phyloP scores from a whole-genome alignment of 2,797 vertebrate genomes.

The Gobionotothen gibberifrons region DNA sequence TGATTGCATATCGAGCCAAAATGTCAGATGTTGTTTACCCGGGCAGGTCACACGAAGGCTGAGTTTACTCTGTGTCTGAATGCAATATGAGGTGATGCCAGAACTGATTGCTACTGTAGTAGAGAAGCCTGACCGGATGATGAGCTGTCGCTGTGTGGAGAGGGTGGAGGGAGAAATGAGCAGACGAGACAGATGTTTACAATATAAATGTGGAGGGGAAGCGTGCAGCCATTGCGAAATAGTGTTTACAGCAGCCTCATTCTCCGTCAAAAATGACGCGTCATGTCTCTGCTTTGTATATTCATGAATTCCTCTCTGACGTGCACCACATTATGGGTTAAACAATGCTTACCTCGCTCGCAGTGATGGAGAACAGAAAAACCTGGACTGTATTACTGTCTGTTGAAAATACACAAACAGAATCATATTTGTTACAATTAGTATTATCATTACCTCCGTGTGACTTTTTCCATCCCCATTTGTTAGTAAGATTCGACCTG shows the following conservation, averaged over 20 bases:
- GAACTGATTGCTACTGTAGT: conserved; percentile 28
- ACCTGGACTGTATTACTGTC: conserved; percentile 52
- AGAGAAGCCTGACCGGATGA: conserved; percentile 35
- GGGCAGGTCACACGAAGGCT: conserved; percentile 6
- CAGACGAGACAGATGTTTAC: conserved; percentile 55
- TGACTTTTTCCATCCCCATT: conserved; percentile 39
- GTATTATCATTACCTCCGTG: conserved; percentile 59
- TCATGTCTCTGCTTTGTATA: conserved; percentile 41
- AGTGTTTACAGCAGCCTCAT: conserved; percentile 58
- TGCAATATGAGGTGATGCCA: conserved; percentile 29
- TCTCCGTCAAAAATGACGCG: conserved; percentile 49
- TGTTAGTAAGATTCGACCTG: conserved; percentile 55
- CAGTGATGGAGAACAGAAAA: conserved; percentile 46
- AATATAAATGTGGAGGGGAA: conserved; percentile 50
- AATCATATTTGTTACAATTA: conserved; percentile 59
- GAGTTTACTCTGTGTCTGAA: conserved; percentile 42
- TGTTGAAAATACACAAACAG: conserved; percentile 62
- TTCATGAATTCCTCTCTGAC: conserved; percentile 36
- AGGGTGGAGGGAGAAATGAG: conserved; percentile 15
- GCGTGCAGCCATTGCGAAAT: conserved; percentile 41
- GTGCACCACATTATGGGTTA: conserved; percentile 42
- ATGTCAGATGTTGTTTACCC: conserved; percentile 54
- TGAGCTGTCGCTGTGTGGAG: conserved; percentile 34
- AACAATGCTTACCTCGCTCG: conserved; percentile 39
- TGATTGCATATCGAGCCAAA: conserved; percentile 23